These are phyloP conservation scores for Nudaria mundana DNA, from an alignment of 2,888 invertebrate species.

Conservation along the genomic window DNA sequence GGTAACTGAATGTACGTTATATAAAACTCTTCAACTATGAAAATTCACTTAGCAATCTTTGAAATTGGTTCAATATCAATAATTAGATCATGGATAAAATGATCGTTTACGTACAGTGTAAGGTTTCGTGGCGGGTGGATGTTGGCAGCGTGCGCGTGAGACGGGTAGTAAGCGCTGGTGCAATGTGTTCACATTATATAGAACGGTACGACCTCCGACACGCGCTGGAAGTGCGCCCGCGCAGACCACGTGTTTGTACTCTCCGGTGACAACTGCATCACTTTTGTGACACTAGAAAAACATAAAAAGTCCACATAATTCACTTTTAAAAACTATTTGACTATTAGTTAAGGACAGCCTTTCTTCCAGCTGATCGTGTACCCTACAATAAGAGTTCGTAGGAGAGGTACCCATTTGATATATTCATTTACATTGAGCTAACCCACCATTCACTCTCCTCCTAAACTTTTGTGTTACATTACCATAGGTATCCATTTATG, in stretches of 20 bases:
- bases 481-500: no score
- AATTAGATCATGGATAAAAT: slow-evolving; percentile 36
- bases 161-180: slow-evolving; percentile 65
- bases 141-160: slow-evolving; percentile 65
- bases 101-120: slow-evolving; percentile 57
- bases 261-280: slow-evolving; percentile 23
- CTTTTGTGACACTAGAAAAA: not conserved
- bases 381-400: no score
- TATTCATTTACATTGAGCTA: no score
- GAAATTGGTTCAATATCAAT: slow-evolving; percentile 4
- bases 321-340: not conserved
- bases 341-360: no score
- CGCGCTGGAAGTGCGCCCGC: slow-evolving; percentile 53
- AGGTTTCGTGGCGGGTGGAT: slow-evolving; percentile 45
- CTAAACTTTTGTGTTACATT: no score
- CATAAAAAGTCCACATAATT: not conserved
- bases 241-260: slow-evolving; percentile 36
- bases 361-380: no score
- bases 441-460: no score
- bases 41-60: not conserved
- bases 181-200: slow-evolving; percentile 70
- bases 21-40: slow-evolving; percentile 25
- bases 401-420: no score
- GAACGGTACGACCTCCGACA: slow-evolving; percentile 71
- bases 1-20: slow-evolving; percentile 30